Evolutionary conservation across 2,113 vertebrate species (phyloP).

Genomic region (Sarotherodon lohbergeri): DNA sequence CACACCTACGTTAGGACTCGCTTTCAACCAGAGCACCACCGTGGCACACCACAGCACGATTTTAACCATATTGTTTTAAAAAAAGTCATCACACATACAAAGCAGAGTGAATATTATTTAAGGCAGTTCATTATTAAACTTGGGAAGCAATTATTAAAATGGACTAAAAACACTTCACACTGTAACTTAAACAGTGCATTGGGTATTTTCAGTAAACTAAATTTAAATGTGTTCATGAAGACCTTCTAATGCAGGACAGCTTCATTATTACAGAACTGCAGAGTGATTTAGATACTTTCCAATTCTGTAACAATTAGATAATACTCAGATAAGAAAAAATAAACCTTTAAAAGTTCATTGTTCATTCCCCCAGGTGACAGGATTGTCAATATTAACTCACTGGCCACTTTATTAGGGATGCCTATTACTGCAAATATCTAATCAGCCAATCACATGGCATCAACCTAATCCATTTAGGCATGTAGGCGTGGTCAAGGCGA

Average conservation of each 20-base stretch:
- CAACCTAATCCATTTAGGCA: not conserved
- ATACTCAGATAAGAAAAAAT: not conserved
- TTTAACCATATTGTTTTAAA: not conserved
- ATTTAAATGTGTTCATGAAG: not conserved
- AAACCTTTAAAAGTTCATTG: not conserved
- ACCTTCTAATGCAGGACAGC: not conserved
- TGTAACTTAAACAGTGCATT: not conserved
- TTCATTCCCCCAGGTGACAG: not conserved
- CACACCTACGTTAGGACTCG: not conserved
- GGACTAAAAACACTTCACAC: not conserved
- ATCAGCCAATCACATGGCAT: not conserved
- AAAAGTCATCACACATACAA: not conserved
- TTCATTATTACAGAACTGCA: not conserved
- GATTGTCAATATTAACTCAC: not conserved
- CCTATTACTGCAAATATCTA: not conserved
- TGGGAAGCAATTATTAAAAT: not conserved
- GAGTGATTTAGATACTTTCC: not conserved
- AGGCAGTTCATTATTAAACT: not conserved
- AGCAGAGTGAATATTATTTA: not conserved
- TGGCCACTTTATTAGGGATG: not conserved
- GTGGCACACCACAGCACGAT: not conserved
- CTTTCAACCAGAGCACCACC: not conserved
- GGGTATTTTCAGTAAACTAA: not conserved
- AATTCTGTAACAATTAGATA: not conserved
- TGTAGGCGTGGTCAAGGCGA: fast-evolving